Percentiles rank a stretch among this genome's conserved stretches.
These are phyloP conservation scores for Drosophila subobscura DNA, from an alignment of 1,140 invertebrate genomes.

Conservation along the genomic window DNA sequence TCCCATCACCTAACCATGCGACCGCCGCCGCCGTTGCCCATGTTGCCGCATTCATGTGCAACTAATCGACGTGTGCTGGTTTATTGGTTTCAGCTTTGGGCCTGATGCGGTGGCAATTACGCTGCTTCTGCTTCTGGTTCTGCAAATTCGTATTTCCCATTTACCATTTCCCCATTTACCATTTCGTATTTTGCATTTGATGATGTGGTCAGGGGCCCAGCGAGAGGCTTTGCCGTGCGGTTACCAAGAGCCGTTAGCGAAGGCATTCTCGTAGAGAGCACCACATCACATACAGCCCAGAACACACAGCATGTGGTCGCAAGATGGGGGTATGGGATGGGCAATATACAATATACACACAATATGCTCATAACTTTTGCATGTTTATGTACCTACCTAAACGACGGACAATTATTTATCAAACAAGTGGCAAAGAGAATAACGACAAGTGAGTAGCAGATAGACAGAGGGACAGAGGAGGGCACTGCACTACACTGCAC, in stretches of 20 bases:
- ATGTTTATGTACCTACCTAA: slow-evolving; percentile 65
- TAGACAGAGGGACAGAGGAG: not conserved
- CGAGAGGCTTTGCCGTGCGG: slow-evolving; percentile 46
- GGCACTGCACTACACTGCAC: not conserved
- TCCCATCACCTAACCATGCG: slow-evolving; percentile 4
- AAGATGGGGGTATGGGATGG: not conserved
- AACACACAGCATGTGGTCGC: slow-evolving; percentile 62
- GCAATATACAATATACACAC: slow-evolving; percentile 20
- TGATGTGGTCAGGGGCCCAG: slow-evolving; percentile 65
- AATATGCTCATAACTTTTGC: slow-evolving; percentile 59
- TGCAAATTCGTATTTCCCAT: slow-evolving; percentile 47
- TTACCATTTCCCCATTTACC: slow-evolving; percentile 23
- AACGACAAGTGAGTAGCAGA: slow-evolving; percentile 9
- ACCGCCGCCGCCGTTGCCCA: slow-evolving; percentile 9
- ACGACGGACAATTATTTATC: slow-evolving; percentile 72
- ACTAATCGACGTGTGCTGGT: slow-evolving; percentile 73
- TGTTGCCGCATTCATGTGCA: slow-evolving; percentile 70
- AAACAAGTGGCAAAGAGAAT: slow-evolving; percentile 58
- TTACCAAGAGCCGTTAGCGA: slow-evolving; percentile 59
- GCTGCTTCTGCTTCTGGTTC: slow-evolving; percentile 34
- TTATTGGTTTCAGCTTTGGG: slow-evolving; percentile 66
- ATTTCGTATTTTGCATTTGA: slow-evolving; percentile 59
- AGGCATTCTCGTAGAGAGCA: slow-evolving; percentile 16
- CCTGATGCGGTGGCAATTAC: slow-evolving; percentile 66
- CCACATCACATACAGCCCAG: too few relatives aligned